Conservation (phyloP, 2,888 invertebrate genomes). For the Coecobrya sp. region DNA sequence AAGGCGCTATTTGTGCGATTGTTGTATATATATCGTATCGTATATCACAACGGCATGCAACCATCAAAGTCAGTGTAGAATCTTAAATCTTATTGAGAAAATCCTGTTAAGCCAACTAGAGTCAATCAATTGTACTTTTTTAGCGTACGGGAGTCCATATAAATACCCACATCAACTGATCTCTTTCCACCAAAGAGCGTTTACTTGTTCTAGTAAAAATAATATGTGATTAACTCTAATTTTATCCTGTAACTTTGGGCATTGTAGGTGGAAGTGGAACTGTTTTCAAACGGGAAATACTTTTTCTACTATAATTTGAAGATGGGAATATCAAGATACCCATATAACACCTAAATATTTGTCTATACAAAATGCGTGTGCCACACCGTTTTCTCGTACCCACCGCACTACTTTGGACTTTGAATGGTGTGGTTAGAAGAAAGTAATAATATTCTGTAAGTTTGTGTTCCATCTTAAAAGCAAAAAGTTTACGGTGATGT, state of each 20-base stretch:
- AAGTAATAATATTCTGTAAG: slow-evolving; percentile 18
- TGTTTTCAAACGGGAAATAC: not conserved
- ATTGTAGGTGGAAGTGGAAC: not conserved
- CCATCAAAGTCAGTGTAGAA: not conserved
- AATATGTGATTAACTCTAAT: slow-evolving; percentile 72
- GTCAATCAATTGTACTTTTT: slow-evolving; percentile 68
- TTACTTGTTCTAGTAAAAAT: slow-evolving; percentile 25
- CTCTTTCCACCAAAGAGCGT: not conserved
- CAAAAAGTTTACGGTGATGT: not conserved
- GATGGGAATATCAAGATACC: not conserved
- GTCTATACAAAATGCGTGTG: not conserved
- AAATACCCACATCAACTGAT: not conserved
- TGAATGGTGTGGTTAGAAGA: not conserved
- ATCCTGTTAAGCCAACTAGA: slow-evolving; percentile 58
- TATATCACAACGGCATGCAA: not conserved
- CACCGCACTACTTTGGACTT: too few relatives aligned
- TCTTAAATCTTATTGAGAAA: not conserved
- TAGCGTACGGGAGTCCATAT: not conserved
- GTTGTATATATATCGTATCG: not conserved
- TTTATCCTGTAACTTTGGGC: slow-evolving; percentile 49
- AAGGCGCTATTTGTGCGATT: not conserved
- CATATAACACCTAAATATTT: not conserved
- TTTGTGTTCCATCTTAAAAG: not conserved
- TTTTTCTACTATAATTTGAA: not conserved
- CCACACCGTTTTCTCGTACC: too few relatives aligned